These are phyloP conservation scores for Acanthopleura granulata DNA, from an alignment of 2,888 invertebrate genomes.

Conservation along the genomic window DNA sequence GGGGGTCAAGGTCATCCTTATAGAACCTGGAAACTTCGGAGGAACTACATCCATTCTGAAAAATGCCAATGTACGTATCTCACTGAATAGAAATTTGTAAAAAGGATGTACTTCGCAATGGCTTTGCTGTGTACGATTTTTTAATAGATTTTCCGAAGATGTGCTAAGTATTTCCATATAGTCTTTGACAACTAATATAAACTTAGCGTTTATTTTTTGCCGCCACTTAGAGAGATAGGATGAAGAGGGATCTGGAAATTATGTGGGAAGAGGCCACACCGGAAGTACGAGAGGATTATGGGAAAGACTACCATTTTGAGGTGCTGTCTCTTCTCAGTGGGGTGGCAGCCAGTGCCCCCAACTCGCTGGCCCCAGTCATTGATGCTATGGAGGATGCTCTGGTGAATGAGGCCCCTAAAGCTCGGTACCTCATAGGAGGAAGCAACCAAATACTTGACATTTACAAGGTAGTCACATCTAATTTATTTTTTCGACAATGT, in stretches of 20 bases:
- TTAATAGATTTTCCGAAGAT: too few relatives aligned
- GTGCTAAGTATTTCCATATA: too few relatives aligned
- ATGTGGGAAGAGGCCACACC: slow-evolving; percentile 11
- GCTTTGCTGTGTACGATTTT: too few relatives aligned
- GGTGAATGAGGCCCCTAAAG: slow-evolving; percentile 34
- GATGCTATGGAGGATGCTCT: slow-evolving; percentile 51
- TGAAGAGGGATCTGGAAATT: not conserved
- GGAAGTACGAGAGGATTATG: not conserved
- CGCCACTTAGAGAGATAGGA: not conserved
- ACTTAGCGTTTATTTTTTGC: not conserved
- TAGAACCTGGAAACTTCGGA: slow-evolving; percentile 46
- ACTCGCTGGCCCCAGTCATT: slow-evolving; percentile 41
- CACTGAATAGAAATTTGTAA: too few relatives aligned
- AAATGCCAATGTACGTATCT: not conserved
- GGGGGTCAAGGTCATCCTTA: slow-evolving; percentile 37
- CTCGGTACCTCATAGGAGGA: slow-evolving; percentile 50
- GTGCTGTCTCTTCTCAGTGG: slow-evolving; percentile 23
- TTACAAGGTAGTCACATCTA: slow-evolving; percentile 37
- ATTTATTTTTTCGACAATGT: too few relatives aligned
- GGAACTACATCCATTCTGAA: slow-evolving; percentile 57
- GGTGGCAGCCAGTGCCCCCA: slow-evolving; percentile 25
- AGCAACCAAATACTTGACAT: slow-evolving; percentile 43
- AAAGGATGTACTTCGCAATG: too few relatives aligned
- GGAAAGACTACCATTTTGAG: slow-evolving; percentile 37
- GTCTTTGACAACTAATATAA: too few relatives aligned